A percentile compares a stretch with the other conserved stretches of the same genome.
These are phyloP conservation scores for Tetheella fluctuosa DNA, from an alignment of 2,888 invertebrate genomes.

Conservation along the genomic window DNA sequence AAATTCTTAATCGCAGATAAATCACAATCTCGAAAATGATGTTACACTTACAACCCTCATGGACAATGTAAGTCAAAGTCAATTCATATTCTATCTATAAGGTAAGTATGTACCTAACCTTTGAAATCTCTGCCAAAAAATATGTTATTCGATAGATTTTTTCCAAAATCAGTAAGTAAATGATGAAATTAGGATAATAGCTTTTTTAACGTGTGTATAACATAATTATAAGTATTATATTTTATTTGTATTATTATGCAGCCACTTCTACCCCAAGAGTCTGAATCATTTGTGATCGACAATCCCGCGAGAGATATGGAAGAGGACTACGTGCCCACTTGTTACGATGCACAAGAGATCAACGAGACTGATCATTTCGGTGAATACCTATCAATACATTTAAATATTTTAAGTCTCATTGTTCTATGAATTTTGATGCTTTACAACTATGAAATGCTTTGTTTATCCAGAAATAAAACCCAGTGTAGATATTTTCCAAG, in stretches of 20 bases:
- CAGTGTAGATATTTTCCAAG: constrained; percentile 2
- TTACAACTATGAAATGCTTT: too few species aligned
- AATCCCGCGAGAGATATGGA: constrained; percentile 17
- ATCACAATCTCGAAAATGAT: neutral
- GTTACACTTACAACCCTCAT: neutral
- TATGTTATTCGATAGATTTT: too few species aligned
- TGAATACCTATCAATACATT: constrained; percentile 18
- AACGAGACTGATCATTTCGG: constrained; percentile 37
- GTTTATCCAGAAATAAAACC: constrained; percentile 12
- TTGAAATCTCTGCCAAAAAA: too few species aligned
- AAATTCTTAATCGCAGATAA: neutral
- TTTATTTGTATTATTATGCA: too few species aligned
- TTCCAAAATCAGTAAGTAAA: too few species aligned
- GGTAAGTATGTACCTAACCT: too few species aligned
- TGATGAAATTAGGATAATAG: too few species aligned
- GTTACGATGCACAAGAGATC: constrained; percentile 25
- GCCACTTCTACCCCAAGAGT: constrained; percentile 15
- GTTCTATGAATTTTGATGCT: too few species aligned
- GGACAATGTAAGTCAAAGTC: neutral
- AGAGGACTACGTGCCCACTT: constrained; percentile 18
- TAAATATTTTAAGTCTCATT: too few species aligned
- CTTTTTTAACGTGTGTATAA: too few species aligned
- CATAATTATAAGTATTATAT: too few species aligned
- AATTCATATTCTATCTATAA: neutral
- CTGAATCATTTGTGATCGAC: constrained; percentile 20